These are phyloP conservation scores for Hozukius guyotensis DNA, from an alignment of 2,797 vertebrate species.

Conservation along the genomic window DNA sequence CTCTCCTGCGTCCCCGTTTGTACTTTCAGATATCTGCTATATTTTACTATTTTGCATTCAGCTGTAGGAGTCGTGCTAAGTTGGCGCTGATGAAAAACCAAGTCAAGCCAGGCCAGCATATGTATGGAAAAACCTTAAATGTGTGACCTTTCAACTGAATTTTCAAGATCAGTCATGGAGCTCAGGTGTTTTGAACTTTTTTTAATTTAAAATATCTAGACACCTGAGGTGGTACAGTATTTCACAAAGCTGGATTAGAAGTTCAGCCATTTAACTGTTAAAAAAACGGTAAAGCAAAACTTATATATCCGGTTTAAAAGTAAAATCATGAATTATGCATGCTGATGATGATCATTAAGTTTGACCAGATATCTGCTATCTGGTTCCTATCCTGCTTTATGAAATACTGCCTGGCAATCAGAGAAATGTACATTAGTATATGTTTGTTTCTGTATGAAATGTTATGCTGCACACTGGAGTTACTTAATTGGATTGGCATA, in stretches of 20 bases:
- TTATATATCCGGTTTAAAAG: background rate
- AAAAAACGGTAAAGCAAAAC: background rate
- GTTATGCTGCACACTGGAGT: conserved; percentile 3
- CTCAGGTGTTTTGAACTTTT: conserved; percentile 14
- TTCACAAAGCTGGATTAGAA: conserved; percentile 9
- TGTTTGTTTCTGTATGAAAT: conserved; percentile 2
- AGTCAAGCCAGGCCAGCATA: background rate
- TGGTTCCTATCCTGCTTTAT: conserved; percentile 6
- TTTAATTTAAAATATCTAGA: conserved; percentile 14
- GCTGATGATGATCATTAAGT: background rate
- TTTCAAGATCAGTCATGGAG: conserved; percentile 22
- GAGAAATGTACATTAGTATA: background rate
- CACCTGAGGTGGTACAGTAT: background rate
- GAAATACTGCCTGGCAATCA: conserved; percentile 4
- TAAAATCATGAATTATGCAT: background rate
- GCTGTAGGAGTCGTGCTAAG: background rate
- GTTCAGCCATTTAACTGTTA: background rate
- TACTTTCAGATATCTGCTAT: background rate
- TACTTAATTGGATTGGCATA: background rate
- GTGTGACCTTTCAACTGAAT: conserved; percentile 38
- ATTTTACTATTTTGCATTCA: background rate
- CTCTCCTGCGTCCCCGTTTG: background rate
- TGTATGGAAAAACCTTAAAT: background rate
- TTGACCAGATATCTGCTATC: background rate
- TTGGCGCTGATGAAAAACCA: background rate